These are phyloP conservation scores for Monochamus alternatus DNA, from an alignment of 2,888 invertebrate species.

Conservation along the genomic window DNA sequence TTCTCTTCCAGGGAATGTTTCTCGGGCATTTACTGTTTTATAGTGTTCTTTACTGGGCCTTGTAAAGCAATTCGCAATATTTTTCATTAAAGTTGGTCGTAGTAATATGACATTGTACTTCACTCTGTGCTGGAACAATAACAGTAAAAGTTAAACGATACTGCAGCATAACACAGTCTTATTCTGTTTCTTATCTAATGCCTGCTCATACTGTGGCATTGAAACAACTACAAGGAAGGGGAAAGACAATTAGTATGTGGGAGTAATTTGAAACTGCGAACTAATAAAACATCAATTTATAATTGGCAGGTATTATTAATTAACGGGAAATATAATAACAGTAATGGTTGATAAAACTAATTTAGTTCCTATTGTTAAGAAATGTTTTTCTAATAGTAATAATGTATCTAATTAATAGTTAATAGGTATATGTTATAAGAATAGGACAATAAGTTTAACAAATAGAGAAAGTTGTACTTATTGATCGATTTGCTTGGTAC, in stretches of 20 bases:
- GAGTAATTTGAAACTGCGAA: background rate
- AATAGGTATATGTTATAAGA: too few species aligned
- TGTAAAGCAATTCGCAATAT: constrained; percentile 3
- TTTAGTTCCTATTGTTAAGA: too few species aligned
- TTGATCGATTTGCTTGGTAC: too few species aligned
- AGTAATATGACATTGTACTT: constrained; percentile 9
- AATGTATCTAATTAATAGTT: too few species aligned
- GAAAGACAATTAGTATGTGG: background rate
- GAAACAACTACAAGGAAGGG: background rate
- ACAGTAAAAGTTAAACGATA: constrained; percentile 10
- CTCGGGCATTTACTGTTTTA: background rate
- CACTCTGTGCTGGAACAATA: constrained; percentile 10
- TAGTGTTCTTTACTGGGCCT: background rate
- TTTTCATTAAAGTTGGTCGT: constrained; percentile 10
- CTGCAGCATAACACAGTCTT: constrained; percentile 2
- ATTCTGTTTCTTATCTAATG: constrained; percentile 4
- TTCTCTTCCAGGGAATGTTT: background rate
- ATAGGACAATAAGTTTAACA: too few species aligned
- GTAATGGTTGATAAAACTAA: too few species aligned
- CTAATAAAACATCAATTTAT: too few species aligned
- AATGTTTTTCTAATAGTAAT: too few species aligned
- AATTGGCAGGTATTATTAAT: too few species aligned
- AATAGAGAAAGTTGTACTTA: too few species aligned
- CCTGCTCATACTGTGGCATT: constrained; percentile 8
- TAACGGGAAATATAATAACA: too few species aligned